phyloP scores from a whole-genome alignment of 1,140 invertebrate species.

The Periplaneta americana region DNA sequence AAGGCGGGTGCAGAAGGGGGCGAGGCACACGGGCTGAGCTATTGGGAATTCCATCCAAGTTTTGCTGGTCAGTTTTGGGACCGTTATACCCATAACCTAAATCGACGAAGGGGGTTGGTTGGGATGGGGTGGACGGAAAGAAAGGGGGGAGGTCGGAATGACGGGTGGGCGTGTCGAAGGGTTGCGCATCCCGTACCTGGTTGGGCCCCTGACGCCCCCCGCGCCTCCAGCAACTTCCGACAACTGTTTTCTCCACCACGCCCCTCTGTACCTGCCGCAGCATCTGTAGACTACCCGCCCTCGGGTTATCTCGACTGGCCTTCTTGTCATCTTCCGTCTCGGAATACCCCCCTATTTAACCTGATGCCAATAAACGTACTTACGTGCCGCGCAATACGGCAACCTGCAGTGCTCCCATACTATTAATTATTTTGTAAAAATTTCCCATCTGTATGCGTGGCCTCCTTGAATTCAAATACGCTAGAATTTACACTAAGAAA shows the following conservation, averaged over 20 bases:
- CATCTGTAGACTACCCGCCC: background rate
- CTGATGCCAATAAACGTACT: background rate
- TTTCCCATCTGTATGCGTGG: too few relatives aligned
- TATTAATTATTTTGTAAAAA: too few relatives aligned
- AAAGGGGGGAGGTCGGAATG: conserved; percentile 1
- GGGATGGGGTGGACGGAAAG: conserved; percentile 6
- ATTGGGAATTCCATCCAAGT: conserved; percentile 1
- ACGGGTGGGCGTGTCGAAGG: background rate
- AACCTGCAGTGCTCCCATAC: too few relatives aligned
- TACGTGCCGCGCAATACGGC: background rate
- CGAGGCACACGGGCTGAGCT: background rate
- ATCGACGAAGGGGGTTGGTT: background rate
- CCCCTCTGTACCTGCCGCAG: background rate
- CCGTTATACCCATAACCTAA: background rate
- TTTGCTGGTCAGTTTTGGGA: conserved; percentile 8
- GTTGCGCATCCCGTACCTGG: background rate
- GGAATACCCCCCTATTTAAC: background rate
- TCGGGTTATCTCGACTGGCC: background rate
- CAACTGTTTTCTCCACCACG: background rate
- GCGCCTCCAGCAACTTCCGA: background rate
- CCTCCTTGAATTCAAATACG: too few relatives aligned
- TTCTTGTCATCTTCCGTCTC: background rate
- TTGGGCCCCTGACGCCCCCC: background rate
- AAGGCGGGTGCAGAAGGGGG: background rate
- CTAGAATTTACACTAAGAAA: too few relatives aligned